Evolutionary conservation across 2,888 invertebrate genomes (phyloP), one percentile per base, ranked within the genome.

Genomic region (Metalampra italica): DNA sequence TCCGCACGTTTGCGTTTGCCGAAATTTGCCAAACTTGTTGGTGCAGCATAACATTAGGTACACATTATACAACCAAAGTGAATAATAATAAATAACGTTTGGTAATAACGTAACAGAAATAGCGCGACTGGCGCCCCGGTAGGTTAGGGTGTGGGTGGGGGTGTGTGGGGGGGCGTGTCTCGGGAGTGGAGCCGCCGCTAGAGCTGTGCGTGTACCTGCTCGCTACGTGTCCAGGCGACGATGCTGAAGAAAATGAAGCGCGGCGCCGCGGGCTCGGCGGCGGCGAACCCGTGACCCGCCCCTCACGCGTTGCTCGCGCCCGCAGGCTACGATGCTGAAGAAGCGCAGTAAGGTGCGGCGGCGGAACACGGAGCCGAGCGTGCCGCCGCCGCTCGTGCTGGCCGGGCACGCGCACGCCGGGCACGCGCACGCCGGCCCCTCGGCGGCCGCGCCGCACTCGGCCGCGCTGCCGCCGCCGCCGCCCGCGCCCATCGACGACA

Each of bases 161-260:
- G 64, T 54, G 62, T 9, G 36, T 36, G 60, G 64, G 56, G 61
- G 56, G 59, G 60, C 54, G 66, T 54, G 61, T 60, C 55, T 55
- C 57, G 58, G 54, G 58, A 55, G 60, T 62, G 5, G 59, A 56
- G 54, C 51, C 54, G 54, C 55, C 49, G 54, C 54, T 53, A 41
- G 43, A 11, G 49, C 8, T 11, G 32, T 11, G 32, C 59, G 56
- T 74, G 73, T 71, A 70, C 74, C 77, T 5, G 22, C 22, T 22
- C 22, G 5, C 22, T 22, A 22, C 22, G 75, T 75, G 74, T 76
- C 75, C 93, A 99, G 99, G 99, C 99, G 85, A 99, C 98, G 91
- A 99, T 99, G 99, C 93, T 99, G 94, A 98, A 98, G 95, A 99
- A 99, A 95, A 95, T 95, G 92, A 99, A 98, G 94, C 97, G 98